Conservation (phyloP, 2,797 vertebrate genomes). For the Naso thynnoides region DNA sequence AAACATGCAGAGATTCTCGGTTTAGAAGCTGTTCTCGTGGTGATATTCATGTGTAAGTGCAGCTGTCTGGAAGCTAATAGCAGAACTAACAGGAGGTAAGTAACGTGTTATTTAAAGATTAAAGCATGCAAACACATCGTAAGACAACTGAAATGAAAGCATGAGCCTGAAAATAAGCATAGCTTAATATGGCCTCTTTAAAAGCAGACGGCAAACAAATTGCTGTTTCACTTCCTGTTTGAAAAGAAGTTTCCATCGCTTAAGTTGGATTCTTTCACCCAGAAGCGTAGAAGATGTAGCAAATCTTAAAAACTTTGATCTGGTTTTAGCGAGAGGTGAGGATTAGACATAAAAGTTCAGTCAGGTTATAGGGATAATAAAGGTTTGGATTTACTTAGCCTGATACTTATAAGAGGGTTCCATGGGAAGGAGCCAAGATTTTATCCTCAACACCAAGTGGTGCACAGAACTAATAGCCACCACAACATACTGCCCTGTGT, state of each 20-base stretch:
- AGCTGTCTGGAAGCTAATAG: no score
- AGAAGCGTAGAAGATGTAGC: conserved; percentile 9
- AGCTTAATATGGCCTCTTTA: background rate
- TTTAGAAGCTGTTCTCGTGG: no score
- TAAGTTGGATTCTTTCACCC: conserved; percentile 11
- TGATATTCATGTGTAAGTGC: no score
- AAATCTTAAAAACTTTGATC: conserved; percentile 7
- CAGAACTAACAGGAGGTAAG: no score
- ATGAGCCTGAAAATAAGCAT: no score
- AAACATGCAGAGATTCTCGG: no score
- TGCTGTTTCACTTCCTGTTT: background rate
- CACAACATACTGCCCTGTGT: conserved; percentile 3
- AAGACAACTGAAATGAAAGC: no score
- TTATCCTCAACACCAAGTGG: background rate
- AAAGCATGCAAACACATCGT: no score
- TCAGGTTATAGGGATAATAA: conserved; percentile 23
- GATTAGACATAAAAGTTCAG: conserved; percentile 34
- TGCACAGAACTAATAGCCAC: background rate
- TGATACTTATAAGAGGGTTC: background rate
- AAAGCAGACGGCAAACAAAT: conserved; percentile 9
- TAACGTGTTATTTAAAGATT: no score
- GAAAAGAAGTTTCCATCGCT: background rate
- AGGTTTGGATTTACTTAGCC: conserved; percentile 33
- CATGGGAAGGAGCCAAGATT: no score
- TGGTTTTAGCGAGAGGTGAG: conserved; percentile 22